A percentile compares a stretch with the other conserved stretches of the same genome.
Conservation (phyloP, 2,797 vertebrate genomes). For the Pygocentrus nattereri region DNA sequence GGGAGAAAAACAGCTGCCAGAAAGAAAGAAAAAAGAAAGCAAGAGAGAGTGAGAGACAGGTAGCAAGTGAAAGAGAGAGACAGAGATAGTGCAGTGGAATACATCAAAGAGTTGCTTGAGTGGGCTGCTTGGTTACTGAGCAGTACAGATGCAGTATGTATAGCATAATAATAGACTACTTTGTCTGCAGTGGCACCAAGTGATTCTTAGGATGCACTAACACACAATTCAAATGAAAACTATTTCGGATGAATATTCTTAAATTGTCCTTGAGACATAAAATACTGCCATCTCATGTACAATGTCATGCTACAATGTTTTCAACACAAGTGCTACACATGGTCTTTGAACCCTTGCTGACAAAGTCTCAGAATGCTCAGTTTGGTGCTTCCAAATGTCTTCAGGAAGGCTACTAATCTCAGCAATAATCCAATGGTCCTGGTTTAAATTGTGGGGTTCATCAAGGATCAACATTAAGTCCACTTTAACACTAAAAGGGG, state of each 20-base stretch:
- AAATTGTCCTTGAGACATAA: not conserved
- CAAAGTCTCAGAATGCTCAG: not conserved
- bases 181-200: slow-evolving; percentile 20
- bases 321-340: not conserved
- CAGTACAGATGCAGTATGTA: slow-evolving; percentile 62
- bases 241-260: not conserved
- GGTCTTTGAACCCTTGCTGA: not conserved
- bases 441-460: not conserved
- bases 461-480: slow-evolving; percentile 19
- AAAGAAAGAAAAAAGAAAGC: not conserved
- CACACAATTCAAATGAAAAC: slow-evolving; percentile 7
- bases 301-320: not conserved
- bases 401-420: not conserved
- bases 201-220: not conserved
- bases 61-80: not conserved
- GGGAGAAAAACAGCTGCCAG: not conserved
- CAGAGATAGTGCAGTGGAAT: slow-evolving; percentile 32
- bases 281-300: not conserved
- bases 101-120: slow-evolving; percentile 19
- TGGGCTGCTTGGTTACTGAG: slow-evolving; percentile 23
- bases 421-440: not conserved
- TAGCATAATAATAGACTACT: slow-evolving; percentile 63
- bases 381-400: not conserved
- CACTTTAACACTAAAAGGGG: not conserved
- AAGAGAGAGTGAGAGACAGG: not conserved